Base-by-base conservation (phyloP, 2,113 vertebrate species). In the Microcebus jonahi region DNA sequence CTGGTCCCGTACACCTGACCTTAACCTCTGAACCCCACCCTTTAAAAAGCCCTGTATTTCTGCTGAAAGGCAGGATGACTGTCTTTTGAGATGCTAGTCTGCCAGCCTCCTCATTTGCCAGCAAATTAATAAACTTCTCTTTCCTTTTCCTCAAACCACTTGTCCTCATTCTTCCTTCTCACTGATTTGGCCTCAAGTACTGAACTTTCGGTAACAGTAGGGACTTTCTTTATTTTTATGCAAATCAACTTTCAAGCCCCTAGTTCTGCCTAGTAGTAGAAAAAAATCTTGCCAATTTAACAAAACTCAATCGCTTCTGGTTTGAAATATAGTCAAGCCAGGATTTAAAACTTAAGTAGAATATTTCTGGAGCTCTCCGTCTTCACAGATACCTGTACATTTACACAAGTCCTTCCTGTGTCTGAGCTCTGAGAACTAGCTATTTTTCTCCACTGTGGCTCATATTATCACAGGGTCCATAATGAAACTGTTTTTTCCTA, bases 351-450 rank as follows among this genome's bases (percentile, higher is more conserved):
- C 2, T 18, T 18, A 55, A 10, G 31, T 18, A 61, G 45, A 50
- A 27, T 59, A 21, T 65, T 42, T 55, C 61, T 45, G 63, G 11
- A 5, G 10, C 8, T 3, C 3, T 8, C 23, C 8, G 3, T 20
- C 2, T 77, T 36, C 6, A 11, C n/a, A 55, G 21, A 21, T 25
- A 45, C 29, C 1, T 20, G 63, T 34, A 65, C 45, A n/a, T 23
- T 31, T 0, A 1, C 3, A 2, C 4, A 8, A 18, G 48, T 39
- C 3, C 31, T 29, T 57, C 9, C 67, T 3, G 0, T 1, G 1
- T 6, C 11, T 18, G 50, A 31, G 36, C 25, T 23, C 93, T 45
- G 10, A 29, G 85, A 29, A 17, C 5, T 0, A 2, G 36, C 21
- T 7, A 0, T 63, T 70, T 18, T 73, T 36, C 42, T 55, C 57